These are phyloP conservation scores for Saccostrea glomerata DNA, from an alignment of 1,140 invertebrate genomes.

Conservation along the genomic window DNA sequence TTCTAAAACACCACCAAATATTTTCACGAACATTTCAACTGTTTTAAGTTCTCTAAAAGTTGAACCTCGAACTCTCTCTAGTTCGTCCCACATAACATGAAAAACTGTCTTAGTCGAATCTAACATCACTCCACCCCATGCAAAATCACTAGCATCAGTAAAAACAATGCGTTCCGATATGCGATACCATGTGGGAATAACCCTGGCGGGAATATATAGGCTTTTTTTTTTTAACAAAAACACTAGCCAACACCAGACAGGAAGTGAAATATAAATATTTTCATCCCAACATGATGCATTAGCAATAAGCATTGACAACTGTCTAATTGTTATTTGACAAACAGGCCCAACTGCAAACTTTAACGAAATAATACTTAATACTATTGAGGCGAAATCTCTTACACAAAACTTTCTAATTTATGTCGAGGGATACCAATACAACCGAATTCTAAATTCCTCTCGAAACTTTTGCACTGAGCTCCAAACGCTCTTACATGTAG, in stretches of 20 bases:
- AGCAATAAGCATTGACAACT: too few species aligned
- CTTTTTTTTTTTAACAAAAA: conserved; percentile 10
- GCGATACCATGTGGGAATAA: not conserved
- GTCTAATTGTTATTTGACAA: conserved; percentile 34
- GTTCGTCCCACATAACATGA: conserved; percentile 33
- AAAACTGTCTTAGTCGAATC: not conserved
- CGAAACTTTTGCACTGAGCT: conserved; percentile 15
- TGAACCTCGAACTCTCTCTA: too few species aligned
- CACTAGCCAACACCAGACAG: not conserved
- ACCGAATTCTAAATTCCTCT: not conserved
- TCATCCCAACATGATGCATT: too few species aligned
- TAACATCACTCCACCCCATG: not conserved
- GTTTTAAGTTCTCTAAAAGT: too few species aligned
- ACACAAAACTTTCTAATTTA: not conserved
- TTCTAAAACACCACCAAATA: too few species aligned
- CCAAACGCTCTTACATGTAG: conserved; percentile 42
- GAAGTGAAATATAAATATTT: not conserved
- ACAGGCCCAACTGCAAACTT: conserved; percentile 39
- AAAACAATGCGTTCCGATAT: too few species aligned
- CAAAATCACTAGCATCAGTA: conserved; percentile 19
- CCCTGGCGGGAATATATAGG: not conserved
- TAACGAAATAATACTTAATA: too few species aligned
- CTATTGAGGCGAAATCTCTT: conserved; percentile 14
- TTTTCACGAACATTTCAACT: too few species aligned
- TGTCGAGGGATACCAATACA: conserved; percentile 12